Evolutionary conservation across 2,888 invertebrate genomes (phyloP).

Genomic region (Tyria jacobaeae): DNA sequence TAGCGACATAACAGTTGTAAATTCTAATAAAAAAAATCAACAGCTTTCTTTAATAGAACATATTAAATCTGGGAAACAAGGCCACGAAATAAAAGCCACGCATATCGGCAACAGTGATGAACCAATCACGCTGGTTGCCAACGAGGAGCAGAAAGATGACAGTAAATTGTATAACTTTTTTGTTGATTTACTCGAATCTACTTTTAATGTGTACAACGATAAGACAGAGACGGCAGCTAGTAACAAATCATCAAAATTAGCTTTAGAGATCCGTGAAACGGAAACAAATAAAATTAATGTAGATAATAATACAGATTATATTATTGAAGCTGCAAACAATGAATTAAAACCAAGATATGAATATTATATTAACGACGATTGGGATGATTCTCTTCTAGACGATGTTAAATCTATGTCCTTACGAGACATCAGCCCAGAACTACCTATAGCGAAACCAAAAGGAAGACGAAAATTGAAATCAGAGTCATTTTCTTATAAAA

Average conservation of each 20-base stretch:
- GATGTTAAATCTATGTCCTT: background rate
- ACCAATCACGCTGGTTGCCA: slow-evolving; percentile 42
- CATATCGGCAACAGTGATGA: slow-evolving; percentile 47
- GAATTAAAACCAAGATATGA: slow-evolving; percentile 1
- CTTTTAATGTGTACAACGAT: slow-evolving; percentile 62
- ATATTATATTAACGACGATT: background rate
- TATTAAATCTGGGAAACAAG: slow-evolving; percentile 14
- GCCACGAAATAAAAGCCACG: slow-evolving; percentile 2
- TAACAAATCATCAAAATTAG: slow-evolving; percentile 44
- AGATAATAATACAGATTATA: slow-evolving; percentile 2
- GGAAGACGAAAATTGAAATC: slow-evolving; percentile 23
- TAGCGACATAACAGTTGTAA: slow-evolving; percentile 8
- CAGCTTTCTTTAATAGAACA: background rate
- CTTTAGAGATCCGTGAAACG: slow-evolving; percentile 60
- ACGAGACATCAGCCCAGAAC: background rate
- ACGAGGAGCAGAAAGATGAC: slow-evolving; percentile 47
- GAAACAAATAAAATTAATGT: slow-evolving; percentile 55
- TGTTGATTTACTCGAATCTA: slow-evolving; percentile 68
- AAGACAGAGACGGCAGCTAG: slow-evolving; percentile 33
- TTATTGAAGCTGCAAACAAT: background rate
- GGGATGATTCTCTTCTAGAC: background rate
- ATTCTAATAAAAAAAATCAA: background rate
- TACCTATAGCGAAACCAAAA: background rate
- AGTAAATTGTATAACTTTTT: slow-evolving; percentile 69
- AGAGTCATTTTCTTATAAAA: slow-evolving; percentile 42